phyloP scores from a whole-genome alignment of 1,140 invertebrate species.

The Drosophila nikananu region DNA sequence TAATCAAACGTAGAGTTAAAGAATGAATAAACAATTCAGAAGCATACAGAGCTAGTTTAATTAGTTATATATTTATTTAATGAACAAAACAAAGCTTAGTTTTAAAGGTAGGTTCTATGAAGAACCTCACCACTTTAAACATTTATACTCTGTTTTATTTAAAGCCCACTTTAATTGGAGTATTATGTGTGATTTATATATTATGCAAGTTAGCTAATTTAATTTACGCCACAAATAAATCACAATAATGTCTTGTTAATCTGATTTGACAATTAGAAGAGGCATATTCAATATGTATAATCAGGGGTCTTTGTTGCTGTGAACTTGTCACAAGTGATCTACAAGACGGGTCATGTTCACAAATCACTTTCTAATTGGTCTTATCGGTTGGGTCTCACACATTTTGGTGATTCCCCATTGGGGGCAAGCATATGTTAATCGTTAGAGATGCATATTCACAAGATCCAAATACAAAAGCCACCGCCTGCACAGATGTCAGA shows the following conservation, averaged over 20 bases:
- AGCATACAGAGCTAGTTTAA: background rate
- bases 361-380: conserved; percentile 49
- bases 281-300: background rate
- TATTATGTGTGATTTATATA: background rate
- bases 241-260: conserved; percentile 11
- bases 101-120: background rate
- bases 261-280: conserved; percentile 1
- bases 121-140: background rate
- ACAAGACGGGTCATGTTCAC: conserved; percentile 15
- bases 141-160: background rate
- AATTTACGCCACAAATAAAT: conserved; percentile 19
- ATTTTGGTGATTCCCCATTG: conserved; percentile 17
- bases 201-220: background rate
- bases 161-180: background rate
- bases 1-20: too few relatives aligned
- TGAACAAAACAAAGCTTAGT: background rate
- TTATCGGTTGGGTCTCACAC: conserved; percentile 30
- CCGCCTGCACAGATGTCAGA: conserved; percentile 42
- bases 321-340: conserved; percentile 32
- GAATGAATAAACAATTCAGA: too few relatives aligned
- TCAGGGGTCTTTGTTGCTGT: background rate
- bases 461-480: conserved; percentile 26
- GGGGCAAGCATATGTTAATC: conserved; percentile 38
- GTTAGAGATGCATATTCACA: conserved; percentile 40
- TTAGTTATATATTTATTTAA: background rate